Evolutionary conservation across 1,140 invertebrate species (phyloP).

Genomic region (Conus betulinus): DNA sequence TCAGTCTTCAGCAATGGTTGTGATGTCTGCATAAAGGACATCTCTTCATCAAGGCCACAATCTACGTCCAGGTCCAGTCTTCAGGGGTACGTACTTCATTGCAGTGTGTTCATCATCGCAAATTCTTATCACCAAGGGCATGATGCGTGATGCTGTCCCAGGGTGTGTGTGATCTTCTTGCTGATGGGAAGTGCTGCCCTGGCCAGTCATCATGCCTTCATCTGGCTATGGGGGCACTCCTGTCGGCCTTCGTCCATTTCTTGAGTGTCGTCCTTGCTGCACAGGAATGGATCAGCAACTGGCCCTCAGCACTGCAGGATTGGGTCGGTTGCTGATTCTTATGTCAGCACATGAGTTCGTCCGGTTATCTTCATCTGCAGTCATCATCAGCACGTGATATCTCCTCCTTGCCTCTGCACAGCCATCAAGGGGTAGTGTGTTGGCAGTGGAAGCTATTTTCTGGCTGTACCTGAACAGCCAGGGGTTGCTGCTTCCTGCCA

Average conservation of each 20-base stretch:
- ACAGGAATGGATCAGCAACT: not conserved
- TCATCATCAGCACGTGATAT: not conserved
- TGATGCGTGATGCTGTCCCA: not conserved
- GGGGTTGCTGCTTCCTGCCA: not conserved
- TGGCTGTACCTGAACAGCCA: not conserved
- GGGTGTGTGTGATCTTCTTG: not conserved
- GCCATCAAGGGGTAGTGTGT: not conserved
- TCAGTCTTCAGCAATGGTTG: not conserved
- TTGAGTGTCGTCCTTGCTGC: not conserved
- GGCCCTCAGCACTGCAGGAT: not conserved
- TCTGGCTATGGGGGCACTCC: not conserved
- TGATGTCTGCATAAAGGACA: not conserved
- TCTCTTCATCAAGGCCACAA: not conserved
- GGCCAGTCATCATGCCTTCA: not conserved
- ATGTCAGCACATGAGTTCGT: not conserved
- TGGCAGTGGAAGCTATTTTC: not conserved
- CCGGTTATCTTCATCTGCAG: not conserved
- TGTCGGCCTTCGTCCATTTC: not conserved
- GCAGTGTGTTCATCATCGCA: not conserved
- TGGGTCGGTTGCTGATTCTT: not conserved
- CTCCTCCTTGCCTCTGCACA: not conserved
- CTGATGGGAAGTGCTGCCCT: conserved; percentile 14
- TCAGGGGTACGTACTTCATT: not conserved
- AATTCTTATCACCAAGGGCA: not conserved
- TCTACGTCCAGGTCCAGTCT: not conserved